phyloP scores from a whole-genome alignment of 2,797 vertebrate species.

The Podarcis lilfordi region DNA sequence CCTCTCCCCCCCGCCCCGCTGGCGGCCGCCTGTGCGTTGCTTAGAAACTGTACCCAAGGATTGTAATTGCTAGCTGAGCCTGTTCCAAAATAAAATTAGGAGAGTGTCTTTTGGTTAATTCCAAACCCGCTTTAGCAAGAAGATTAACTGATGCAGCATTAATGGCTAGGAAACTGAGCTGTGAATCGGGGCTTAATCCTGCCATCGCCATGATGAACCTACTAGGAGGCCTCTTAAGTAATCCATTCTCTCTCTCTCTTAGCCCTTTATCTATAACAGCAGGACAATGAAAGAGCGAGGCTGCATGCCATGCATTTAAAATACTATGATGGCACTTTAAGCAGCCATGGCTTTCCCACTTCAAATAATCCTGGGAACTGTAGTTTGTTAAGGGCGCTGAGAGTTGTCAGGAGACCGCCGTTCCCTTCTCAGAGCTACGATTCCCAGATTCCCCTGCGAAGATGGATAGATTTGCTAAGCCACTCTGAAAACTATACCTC shows the following conservation, averaged over 20 bases:
- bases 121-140: neutral
- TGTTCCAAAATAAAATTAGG: constrained; percentile 52
- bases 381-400: too few species aligned
- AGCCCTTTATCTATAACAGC: neutral
- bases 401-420: too few species aligned
- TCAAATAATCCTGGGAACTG: too few species aligned
- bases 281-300: neutral
- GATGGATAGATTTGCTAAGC: too few species aligned
- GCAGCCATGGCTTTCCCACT: too few species aligned
- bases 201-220: neutral
- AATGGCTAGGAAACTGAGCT: neutral
- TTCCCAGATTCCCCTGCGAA: too few species aligned
- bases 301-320: neutral
- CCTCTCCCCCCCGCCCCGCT: constrained; percentile 15
- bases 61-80: constrained; percentile 56
- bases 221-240: neutral
- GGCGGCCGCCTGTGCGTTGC: constrained; percentile 59
- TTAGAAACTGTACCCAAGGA: constrained; percentile 66
- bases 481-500: too few species aligned
- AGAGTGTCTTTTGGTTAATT: constrained; percentile 13
- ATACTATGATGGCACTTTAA: too few species aligned
- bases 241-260: neutral
- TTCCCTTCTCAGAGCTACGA: too few species aligned
- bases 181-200: constrained; percentile 1
- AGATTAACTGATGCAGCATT: neutral